Evolutionary conservation across 2,797 vertebrate genomes (phyloP).

Genomic region (Pantherophis vulpinus): DNA sequence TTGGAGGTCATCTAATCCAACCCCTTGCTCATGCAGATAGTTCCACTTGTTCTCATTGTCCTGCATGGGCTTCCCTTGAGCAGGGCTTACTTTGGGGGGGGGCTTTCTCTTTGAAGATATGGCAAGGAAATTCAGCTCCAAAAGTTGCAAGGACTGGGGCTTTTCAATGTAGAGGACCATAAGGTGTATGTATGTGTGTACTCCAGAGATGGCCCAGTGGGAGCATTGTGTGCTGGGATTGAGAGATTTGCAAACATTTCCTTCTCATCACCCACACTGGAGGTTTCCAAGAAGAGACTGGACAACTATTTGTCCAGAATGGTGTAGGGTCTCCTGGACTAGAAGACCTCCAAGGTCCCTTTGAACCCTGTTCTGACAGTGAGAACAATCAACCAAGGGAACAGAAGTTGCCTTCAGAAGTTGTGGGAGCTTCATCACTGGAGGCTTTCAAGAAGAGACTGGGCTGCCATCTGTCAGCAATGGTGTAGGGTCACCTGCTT

Average conservation of each 20-base stretch:
- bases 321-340: too few relatives aligned
- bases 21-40: too few relatives aligned
- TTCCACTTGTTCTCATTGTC: neutral
- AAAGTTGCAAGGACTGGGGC: neutral
- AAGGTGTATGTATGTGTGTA: fast-evolving
- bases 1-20: too few relatives aligned
- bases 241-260: neutral
- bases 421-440: too few relatives aligned
- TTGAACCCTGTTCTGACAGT: neutral
- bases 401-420: too few relatives aligned
- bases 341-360: neutral
- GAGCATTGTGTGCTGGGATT: neutral
- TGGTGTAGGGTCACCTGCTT: too few relatives aligned
- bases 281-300: neutral
- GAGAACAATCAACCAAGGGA: too few relatives aligned
- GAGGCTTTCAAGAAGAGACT: too few relatives aligned
- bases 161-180: too few relatives aligned
- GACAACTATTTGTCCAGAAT: too few relatives aligned
- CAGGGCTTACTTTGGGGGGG: neutral
- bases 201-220: neutral
- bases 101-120: neutral
- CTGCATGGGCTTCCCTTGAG: neutral
- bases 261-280: neutral
- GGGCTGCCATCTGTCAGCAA: too few relatives aligned
- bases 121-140: too few relatives aligned